These are phyloP conservation scores for Chloropsis hardwickii DNA, from an alignment of 2,113 vertebrate genomes.

Conservation along the genomic window DNA sequence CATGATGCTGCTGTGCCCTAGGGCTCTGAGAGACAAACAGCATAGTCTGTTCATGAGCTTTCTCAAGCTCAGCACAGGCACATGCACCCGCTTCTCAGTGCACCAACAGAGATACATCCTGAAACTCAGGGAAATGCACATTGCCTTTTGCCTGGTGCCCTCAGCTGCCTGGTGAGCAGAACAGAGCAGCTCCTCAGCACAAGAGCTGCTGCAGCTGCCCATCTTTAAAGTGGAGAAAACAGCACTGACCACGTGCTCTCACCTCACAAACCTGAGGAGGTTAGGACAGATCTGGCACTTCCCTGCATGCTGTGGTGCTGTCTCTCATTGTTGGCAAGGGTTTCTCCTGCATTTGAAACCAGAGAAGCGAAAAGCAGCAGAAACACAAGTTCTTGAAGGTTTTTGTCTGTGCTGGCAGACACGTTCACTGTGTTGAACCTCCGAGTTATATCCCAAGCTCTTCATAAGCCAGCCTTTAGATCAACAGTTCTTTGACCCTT, in stretches of 20 bases:
- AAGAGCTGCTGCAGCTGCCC: not conserved
- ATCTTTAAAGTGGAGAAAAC: not conserved
- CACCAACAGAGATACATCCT: not conserved
- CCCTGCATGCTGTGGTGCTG: not conserved
- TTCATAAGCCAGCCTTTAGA: not conserved
- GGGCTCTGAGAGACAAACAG: not conserved
- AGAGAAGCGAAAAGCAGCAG: not conserved
- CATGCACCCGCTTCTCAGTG: not conserved
- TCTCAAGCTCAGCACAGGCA: not conserved
- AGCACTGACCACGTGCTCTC: accelerated
- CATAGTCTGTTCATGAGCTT: not conserved
- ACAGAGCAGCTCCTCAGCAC: not conserved
- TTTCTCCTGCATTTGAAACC: not conserved
- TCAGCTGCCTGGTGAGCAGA: not conserved
- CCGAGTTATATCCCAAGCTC: not conserved
- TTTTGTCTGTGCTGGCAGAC: not conserved
- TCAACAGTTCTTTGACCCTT: not conserved
- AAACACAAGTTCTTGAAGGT: not conserved
- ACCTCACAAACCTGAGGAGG: not conserved
- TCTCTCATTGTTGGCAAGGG: not conserved
- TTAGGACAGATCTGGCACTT: not conserved
- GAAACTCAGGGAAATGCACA: not conserved
- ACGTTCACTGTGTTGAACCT: accelerated
- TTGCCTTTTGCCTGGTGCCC: not conserved
- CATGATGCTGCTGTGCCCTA: not conserved